Evolutionary conservation across 2,888 invertebrate species (phyloP), one percentile per base, ranked within the genome.

Genomic region (Colostygia pectinataria): DNA sequence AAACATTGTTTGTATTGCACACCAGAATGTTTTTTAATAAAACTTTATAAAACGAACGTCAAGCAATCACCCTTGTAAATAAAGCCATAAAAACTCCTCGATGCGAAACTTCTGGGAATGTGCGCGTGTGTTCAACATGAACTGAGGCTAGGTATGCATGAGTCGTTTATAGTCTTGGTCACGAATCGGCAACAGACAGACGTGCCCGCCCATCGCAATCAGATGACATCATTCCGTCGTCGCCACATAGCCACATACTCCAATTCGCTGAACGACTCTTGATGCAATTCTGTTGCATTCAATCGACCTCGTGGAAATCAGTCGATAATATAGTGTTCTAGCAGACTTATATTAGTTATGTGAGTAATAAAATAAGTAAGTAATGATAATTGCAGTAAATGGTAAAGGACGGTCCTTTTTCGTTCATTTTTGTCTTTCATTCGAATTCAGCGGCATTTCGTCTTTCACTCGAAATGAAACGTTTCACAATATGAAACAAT

Each of bases 161-260:
- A 76, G 71, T 71, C 72, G 74, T 74, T 77, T 66, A 69, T 55
- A 74, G 74, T 68, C 72, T 71, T 67, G 71, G 74, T 79, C 80
- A 71, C 80, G 76, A 78, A 69, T 74, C 65, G 68, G 61, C 71
- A 63, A 61, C 68, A 64, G 68, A 64, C 68, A 68, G 74, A 71
- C 78, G 75, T 74, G 76, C 75, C 77, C 75, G 78, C 73, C 77
- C 80, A 77, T 77, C 71, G 80, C 79, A 76, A 83, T 76, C 75
- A 68, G 74, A 79, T 83, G 84, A 86, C 83, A 85, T 85, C 83
- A 86, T 76, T 69, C 68, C 58, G 54, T 62, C 58, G 54, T 62
- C 57, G 58, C 58, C 56, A 63, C 63, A 60, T 51, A n/a, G n/a
- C 18, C 18, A 18, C 20, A 20, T 20, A 60, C 64, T 67, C 61